Evolutionary conservation across 2,888 invertebrate species (phyloP), one percentile per base, ranked within the genome.

Genomic region (Torymus aiolomorphi): DNA sequence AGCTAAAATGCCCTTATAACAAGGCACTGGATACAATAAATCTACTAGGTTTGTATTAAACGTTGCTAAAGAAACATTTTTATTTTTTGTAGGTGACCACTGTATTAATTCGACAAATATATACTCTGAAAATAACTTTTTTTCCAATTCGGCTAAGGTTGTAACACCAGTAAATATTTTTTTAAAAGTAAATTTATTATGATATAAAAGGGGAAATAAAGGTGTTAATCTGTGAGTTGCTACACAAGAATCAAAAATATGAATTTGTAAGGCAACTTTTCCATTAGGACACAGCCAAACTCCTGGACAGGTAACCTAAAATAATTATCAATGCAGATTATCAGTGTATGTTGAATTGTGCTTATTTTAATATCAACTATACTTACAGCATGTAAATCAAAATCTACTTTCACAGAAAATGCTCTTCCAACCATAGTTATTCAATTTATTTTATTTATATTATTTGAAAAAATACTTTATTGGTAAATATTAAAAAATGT

Each of bases 231-330:
- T 91, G 82, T 92, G 92, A 10, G 96, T 96, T 88, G 94, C 94
- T 82, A 94, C 93, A 84, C 93, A 93, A 52, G 94, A 94, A 61
- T 94, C 95, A 65, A 96, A 91, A 72, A 95, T 92, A 83, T 92
- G 93, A 56, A 96, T 92, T 82, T 94, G 93, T 42, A 96, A 91
- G 10, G 95, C 94, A 11, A 95, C 92, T 86, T 94, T 93, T n/a
- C 96, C 96, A 89, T 94, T 94, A 82, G 95, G 94, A 86, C 95
- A 95, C 51, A 96, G 91, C 95, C 96, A 96, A 14, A 96, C 96
- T 52, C 96, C 96, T n/a, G 96, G 96, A 89, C 96, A 96, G 77
- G 95, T 94, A 49, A 96, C 93, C 95, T 95, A 84, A 11, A 89
- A 84, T 80, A 74, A 56, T 61, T 31, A 76, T 24, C 24, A 13